Base-by-base conservation (phyloP, 2,113 vertebrate species). In the Paralichthys olivaceus region DNA sequence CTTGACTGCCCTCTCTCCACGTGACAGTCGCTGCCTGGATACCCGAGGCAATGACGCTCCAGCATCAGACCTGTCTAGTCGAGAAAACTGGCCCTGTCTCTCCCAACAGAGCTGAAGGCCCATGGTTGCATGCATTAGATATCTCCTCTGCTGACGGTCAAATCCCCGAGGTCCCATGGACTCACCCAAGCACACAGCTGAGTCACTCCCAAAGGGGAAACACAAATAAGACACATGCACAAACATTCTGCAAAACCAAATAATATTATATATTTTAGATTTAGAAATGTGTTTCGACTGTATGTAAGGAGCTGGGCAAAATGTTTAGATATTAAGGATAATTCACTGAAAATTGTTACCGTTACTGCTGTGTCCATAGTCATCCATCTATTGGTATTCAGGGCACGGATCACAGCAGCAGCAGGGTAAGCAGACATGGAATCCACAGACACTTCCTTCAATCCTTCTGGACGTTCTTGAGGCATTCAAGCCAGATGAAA, bases 151-250 rank as follows among this genome's bases (percentile, higher is more conserved):
- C 43, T 64, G 73, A 63, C 78, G 58, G 74, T 68, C 55, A 43
- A 26, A 25, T 37, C 55, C 73, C 79, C 40, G 15, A 32, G 59
- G 60, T 79, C 29, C 29, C 58, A 26, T 49, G 80, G 85, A 91
- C 51, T 86, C 84, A 86, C 55, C 67, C 69, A 62, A 84, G 56
- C 71, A 75, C 82, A 79, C 67, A 81, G 76, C 79, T 86, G 88
- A 87, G 74, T 84, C 78, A 90, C 20, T n/a, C 23, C 54, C 74
- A 75, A 32, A 57, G 57, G 75, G 26, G 22, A 5, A 68, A 55
- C 20, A 37, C 40, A 37, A 14, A 83, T 32, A 59, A 62, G 32
- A 58, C 22, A 13, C 1, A 22, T 55, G 8, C 9, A 13, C 32
- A 19, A 26, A 64, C 8, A 64, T 64, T 51, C 49, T 22, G 20